These are phyloP conservation scores for Otocyon megalotis DNA, from an alignment of 2,113 vertebrate genomes.

Conservation along the genomic window DNA sequence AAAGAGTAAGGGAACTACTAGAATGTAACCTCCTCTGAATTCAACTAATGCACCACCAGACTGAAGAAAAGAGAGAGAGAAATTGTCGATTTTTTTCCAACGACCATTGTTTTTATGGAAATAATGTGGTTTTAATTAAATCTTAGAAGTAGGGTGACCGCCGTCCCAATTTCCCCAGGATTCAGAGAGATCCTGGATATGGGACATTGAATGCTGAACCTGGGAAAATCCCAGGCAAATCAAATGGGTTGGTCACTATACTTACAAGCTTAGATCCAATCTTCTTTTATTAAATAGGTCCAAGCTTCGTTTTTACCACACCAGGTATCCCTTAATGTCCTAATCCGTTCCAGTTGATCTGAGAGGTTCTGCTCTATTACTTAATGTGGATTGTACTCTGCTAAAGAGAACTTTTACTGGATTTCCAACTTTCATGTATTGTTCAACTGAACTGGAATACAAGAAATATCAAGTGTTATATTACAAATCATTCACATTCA, in stretches of 20 bases:
- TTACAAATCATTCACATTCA: background rate
- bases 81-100: background rate
- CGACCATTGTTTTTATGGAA: background rate
- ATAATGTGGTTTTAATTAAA: background rate
- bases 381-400: background rate
- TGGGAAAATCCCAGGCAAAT: background rate
- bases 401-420: background rate
- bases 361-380: fast-evolving
- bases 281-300: background rate
- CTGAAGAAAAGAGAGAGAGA: background rate
- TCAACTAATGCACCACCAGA: background rate
- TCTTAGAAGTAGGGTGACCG: background rate
- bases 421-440: background rate
- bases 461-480: background rate
- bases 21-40: constrained; percentile 22
- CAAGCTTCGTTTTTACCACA: background rate
- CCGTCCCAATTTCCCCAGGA: background rate
- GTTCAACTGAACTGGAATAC: background rate
- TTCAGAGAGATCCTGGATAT: background rate
- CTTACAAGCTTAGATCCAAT: background rate
- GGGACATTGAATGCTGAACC: background rate
- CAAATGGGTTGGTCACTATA: background rate
- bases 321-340: too few species aligned
- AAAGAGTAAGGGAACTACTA: background rate
- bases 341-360: background rate